These are phyloP conservation scores for Eutrigla gurnardus DNA, from an alignment of 2,797 vertebrate genomes.

Conservation along the genomic window DNA sequence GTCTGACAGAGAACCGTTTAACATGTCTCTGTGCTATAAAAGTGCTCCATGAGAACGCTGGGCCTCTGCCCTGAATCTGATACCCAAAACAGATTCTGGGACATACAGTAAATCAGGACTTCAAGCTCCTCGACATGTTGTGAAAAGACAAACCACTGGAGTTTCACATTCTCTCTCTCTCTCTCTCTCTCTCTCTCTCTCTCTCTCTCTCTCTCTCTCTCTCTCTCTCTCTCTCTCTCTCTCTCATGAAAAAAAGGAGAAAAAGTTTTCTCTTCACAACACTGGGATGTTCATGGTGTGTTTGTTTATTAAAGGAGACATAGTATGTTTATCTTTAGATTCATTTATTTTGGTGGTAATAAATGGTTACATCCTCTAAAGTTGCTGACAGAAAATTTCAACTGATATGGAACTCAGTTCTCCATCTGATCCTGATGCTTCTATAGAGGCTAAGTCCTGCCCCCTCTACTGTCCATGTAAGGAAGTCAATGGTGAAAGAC, in stretches of 20 bases:
- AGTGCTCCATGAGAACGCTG: conserved; percentile 29
- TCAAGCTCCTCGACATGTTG: conserved; percentile 31
- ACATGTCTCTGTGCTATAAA: conserved; percentile 26
- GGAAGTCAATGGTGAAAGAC: too few relatives aligned
- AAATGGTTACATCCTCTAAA: neutral
- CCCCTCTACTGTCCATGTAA: too few relatives aligned
- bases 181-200: too few relatives aligned
- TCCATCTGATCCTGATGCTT: neutral
- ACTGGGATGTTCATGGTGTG: neutral
- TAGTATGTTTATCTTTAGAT: neutral
- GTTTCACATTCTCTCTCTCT: neutral
- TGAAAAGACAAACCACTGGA: conserved; percentile 35
- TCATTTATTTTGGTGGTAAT: neutral
- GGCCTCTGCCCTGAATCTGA: conserved; percentile 45
- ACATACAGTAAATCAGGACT: conserved; percentile 37
- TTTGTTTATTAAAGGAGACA: neutral
- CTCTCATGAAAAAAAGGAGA: neutral
- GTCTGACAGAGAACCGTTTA: conserved; percentile 19
- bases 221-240: too few relatives aligned
- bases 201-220: neutral
- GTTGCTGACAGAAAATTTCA: too few relatives aligned
- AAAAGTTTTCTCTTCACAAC: too few relatives aligned
- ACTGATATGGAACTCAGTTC: neutral
- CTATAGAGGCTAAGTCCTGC: too few relatives aligned
- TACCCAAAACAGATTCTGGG: conserved; percentile 55